Percentiles rank a stretch among this genome's conserved stretches.
phyloP scores from a whole-genome alignment of 2,113 vertebrate species.

The Amblyornis subalaris region DNA sequence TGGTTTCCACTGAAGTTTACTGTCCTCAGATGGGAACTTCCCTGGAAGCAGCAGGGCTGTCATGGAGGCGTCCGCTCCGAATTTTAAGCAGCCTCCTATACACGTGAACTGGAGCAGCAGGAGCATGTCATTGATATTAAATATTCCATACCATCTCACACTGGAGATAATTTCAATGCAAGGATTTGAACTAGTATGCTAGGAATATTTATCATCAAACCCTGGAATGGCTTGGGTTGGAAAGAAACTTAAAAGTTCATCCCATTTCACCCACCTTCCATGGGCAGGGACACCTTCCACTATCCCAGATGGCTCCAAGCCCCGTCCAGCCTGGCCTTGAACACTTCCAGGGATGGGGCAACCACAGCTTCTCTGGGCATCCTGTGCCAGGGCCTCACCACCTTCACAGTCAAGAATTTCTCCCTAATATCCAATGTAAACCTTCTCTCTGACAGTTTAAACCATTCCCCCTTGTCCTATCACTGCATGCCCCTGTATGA shows the following conservation, averaged over 20 bases:
- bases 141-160: not conserved
- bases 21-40: constrained; percentile 5
- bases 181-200: not conserved
- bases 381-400: not conserved
- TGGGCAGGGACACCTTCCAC: not conserved
- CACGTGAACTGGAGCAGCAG: not conserved
- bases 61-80: not conserved
- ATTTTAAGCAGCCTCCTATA: constrained; percentile 21
- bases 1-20: constrained; percentile 14
- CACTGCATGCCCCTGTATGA: not conserved
- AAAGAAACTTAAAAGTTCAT: not conserved
- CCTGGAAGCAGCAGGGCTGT: not conserved
- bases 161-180: not conserved
- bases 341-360: no score
- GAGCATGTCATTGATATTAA: not conserved
- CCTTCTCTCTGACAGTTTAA: not conserved
- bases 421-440: not conserved
- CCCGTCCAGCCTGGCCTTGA: not conserved
- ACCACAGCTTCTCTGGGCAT: no score
- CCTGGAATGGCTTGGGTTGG: not conserved
- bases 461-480: not conserved
- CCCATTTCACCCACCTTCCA: not conserved
- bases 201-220: not conserved
- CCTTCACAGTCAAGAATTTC: not conserved
- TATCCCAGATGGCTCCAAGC: not conserved